These are phyloP conservation scores for Hydroisotoma schaefferi DNA, from an alignment of 2,888 invertebrate species.

Conservation along the genomic window DNA sequence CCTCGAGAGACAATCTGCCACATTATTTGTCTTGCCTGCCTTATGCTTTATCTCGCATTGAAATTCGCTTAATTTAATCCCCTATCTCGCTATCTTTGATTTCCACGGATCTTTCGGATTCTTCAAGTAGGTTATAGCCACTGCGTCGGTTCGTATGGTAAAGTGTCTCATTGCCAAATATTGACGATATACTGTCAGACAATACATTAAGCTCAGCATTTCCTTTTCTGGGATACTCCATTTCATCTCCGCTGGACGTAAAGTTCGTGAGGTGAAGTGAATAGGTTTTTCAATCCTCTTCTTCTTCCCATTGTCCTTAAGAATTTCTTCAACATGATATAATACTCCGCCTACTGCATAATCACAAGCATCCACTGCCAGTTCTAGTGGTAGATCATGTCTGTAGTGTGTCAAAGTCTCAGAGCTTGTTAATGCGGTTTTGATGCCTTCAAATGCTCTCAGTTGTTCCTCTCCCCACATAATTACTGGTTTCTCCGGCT, in stretches of 20 bases:
- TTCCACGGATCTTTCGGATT: neutral
- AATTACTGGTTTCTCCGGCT: no score
- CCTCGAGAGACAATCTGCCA: neutral
- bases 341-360: conserved; percentile 1
- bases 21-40: neutral
- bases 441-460: no score
- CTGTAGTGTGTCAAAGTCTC: neutral
- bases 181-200: neutral
- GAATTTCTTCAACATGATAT: neutral
- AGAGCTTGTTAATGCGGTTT: neutral
- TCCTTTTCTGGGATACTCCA: conserved; percentile 11
- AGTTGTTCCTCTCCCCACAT: no score
- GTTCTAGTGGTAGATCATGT: neutral
- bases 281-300: conserved; percentile 3
- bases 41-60: conserved; percentile 1
- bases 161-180: conserved; percentile 8
- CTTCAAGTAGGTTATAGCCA: conserved; percentile 10
- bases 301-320: neutral
- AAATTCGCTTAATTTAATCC: conserved; percentile 9
- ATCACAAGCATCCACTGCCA: neutral
- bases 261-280: conserved; percentile 2
- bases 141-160: conserved; percentile 4
- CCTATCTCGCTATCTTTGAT: conserved; percentile 12
- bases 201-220: conserved; percentile 6
- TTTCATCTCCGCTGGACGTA: neutral